Conservation (phyloP, 2,888 invertebrate genomes). For the Erebia epiphron region DNA sequence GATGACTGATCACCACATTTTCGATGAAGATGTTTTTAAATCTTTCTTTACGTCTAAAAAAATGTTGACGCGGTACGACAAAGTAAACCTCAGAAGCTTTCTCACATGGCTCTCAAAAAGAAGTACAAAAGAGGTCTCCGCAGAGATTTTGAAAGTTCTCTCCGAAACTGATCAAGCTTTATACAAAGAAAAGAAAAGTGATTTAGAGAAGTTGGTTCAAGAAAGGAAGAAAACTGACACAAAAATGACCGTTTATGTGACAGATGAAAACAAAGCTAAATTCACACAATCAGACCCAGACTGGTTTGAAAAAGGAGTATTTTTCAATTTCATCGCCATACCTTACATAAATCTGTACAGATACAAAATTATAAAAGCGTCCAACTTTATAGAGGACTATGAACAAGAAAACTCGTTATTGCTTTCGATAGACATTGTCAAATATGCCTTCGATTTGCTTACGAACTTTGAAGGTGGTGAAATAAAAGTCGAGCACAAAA, state of each 20-base stretch:
- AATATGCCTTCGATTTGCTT: slow-evolving; percentile 53
- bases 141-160: slow-evolving; percentile 17
- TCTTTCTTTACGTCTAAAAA: background rate
- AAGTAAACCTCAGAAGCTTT: background rate
- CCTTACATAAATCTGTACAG: slow-evolving; percentile 43
- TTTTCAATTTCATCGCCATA: slow-evolving; percentile 39
- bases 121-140: background rate
- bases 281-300: slow-evolving; percentile 39
- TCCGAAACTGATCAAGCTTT: slow-evolving; percentile 14
- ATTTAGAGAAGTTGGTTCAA: slow-evolving; percentile 12
- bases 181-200: slow-evolving; percentile 12
- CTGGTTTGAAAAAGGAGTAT: slow-evolving; percentile 50
- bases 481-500: slow-evolving; percentile 13
- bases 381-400: slow-evolving; percentile 38
- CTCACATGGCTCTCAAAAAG: slow-evolving; percentile 18
- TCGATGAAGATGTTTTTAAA: slow-evolving; percentile 43
- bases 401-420: slow-evolving; percentile 43
- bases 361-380: slow-evolving; percentile 34
- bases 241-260: slow-evolving; percentile 16
- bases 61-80: background rate
- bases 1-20: slow-evolving; percentile 45
- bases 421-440: slow-evolving; percentile 50
- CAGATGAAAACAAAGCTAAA: slow-evolving; percentile 32
- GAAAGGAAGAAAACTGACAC: slow-evolving; percentile 7
- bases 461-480: slow-evolving; percentile 46